These are phyloP conservation scores for Ctenodactylus gundi DNA, from an alignment of 2,113 vertebrate species.

Conservation along the genomic window DNA sequence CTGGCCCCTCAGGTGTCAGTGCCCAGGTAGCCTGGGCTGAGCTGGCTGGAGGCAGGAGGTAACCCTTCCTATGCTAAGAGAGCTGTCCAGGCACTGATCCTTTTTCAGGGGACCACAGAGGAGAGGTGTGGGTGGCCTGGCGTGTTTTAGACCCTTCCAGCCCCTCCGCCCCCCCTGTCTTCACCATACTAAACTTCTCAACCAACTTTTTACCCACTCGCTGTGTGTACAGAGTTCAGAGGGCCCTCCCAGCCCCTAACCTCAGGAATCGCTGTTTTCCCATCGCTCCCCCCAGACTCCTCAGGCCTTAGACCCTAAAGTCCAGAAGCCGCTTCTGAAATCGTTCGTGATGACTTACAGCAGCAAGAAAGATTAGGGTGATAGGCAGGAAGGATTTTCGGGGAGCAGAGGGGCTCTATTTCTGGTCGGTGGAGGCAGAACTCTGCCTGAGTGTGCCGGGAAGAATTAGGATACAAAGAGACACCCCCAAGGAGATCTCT, in stretches of 20 bases:
- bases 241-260: neutral
- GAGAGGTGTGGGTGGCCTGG: neutral
- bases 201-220: neutral
- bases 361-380: slow-evolving; percentile 13
- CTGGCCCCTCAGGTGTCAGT: neutral
- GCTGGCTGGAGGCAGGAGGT: neutral
- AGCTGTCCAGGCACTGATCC: neutral
- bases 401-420: neutral
- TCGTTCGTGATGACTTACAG: neutral
- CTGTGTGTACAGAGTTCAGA: neutral
- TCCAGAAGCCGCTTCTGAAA: neutral
- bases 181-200: neutral
- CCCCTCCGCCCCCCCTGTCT: neutral
- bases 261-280: neutral
- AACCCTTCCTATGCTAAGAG: neutral
- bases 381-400: slow-evolving; percentile 12
- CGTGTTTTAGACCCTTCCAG: neutral
- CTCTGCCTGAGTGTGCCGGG: neutral
- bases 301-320: neutral
- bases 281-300: neutral
- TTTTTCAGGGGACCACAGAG: neutral
- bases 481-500: neutral
- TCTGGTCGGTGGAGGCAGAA: neutral
- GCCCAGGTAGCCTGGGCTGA: neutral
- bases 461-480: neutral